Evolutionary conservation across 2,113 vertebrate species (phyloP).

Genomic region (Anguilla rostrata): DNA sequence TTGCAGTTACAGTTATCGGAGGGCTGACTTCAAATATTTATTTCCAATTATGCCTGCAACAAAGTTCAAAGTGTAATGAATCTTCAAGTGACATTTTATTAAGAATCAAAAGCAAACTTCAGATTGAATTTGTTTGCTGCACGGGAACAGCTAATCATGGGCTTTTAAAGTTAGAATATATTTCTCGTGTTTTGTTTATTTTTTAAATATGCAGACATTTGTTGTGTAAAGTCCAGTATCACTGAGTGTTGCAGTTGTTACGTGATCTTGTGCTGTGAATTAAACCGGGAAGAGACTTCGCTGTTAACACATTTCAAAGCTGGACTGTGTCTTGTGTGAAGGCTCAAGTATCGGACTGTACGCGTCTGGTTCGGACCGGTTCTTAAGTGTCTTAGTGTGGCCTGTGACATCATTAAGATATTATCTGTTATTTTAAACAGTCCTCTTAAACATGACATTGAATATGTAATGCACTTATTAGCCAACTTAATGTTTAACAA

Average conservation of each 20-base stretch:
- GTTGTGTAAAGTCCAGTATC: too few relatives aligned
- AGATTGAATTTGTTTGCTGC: conserved; percentile 65
- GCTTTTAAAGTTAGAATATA: conserved; percentile 9
- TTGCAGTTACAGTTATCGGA: conserved; percentile 60
- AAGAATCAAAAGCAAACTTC: conserved; percentile 63
- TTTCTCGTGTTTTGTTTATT: background rate
- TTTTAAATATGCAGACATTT: background rate
- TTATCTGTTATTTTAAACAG: background rate
- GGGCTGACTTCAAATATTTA: conserved; percentile 74
- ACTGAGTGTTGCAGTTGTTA: background rate
- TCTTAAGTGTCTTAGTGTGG: background rate
- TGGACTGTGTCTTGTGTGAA: background rate
- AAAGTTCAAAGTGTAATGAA: conserved; percentile 72
- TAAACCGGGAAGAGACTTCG: background rate
- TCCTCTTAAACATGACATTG: background rate
- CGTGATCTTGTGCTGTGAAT: background rate
- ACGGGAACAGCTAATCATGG: conserved; percentile 45
- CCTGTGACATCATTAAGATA: background rate
- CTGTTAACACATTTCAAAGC: background rate
- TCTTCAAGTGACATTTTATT: conserved; percentile 62
- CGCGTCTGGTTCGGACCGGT: background rate
- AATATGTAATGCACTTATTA: background rate
- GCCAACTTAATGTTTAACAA: background rate
- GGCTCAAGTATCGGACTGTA: background rate
- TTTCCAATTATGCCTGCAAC: conserved; percentile 71